Evolutionary conservation across 2,888 invertebrate species (phyloP).

Genomic region (Homarus gammarus): DNA sequence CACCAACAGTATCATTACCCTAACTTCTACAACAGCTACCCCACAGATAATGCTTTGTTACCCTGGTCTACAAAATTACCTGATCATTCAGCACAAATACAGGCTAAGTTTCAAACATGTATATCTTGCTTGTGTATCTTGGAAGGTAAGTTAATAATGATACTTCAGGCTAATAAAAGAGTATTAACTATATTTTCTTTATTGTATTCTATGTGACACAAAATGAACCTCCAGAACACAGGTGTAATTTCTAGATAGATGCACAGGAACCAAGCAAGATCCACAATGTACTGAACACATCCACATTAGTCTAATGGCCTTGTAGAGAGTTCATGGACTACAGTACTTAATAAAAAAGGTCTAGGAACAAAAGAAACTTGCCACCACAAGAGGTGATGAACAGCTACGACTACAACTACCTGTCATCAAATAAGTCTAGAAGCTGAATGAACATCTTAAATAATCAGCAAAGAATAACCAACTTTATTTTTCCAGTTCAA

Average conservation of each 20-base stretch:
- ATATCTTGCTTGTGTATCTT: background rate
- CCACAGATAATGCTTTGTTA: no score
- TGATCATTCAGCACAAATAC: no score
- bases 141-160: no score
- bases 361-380: constrained; percentile 17
- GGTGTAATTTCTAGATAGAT: constrained; percentile 10
- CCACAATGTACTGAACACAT: constrained; percentile 25
- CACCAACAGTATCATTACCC: no score
- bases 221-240: constrained; percentile 31
- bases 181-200: constrained; percentile 21
- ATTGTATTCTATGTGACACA: constrained; percentile 37
- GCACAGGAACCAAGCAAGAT: constrained; percentile 29
- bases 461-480: background rate
- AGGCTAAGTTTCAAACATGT: no score
- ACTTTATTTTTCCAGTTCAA: background rate
- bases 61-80: no score
- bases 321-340: background rate
- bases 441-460: background rate
- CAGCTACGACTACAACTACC: background rate
- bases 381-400: no score
- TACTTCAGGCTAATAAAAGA: no score
- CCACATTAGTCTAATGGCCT: background rate
- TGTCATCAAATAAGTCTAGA: constrained; percentile 21
- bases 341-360: background rate
- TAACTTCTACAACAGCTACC: no score